Evolutionary conservation across 2,888 invertebrate genomes (phyloP).

Genomic region (Selenia dentaria): DNA sequence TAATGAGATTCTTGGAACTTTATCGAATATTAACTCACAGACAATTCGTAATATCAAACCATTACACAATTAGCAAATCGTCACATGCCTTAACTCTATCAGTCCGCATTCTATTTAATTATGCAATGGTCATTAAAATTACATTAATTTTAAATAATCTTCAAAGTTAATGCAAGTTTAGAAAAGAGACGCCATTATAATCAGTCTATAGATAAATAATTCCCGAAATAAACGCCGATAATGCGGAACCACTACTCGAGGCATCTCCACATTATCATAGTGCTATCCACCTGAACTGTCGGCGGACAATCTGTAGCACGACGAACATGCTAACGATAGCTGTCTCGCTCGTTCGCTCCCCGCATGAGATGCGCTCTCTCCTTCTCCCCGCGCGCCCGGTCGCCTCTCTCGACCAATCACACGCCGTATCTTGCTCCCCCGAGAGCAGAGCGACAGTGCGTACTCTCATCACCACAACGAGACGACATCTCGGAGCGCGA

Average conservation of each 20-base stretch:
- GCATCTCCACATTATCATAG: slow-evolving; percentile 79
- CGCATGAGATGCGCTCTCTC: slow-evolving; percentile 74
- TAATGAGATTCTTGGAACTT: slow-evolving; percentile 33
- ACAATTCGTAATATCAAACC: slow-evolving; percentile 18
- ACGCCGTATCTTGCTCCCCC: slow-evolving; percentile 82
- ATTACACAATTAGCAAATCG: slow-evolving; percentile 32
- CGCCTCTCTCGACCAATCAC: slow-evolving; percentile 80
- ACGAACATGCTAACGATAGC: slow-evolving; percentile 71
- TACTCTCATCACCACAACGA: slow-evolving; percentile 81
- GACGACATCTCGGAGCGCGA: slow-evolving; percentile 80
- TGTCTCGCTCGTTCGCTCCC: slow-evolving; percentile 68
- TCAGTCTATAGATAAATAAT: slow-evolving; percentile 7
- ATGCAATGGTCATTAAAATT: slow-evolving; percentile 15
- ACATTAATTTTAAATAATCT: not conserved
- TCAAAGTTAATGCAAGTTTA: not conserved
- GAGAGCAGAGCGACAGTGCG: slow-evolving; percentile 84
- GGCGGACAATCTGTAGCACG: slow-evolving; percentile 71
- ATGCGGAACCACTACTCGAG: slow-evolving; percentile 39
- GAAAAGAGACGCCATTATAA: slow-evolving; percentile 1
- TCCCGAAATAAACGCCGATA: slow-evolving; percentile 26
- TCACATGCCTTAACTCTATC: slow-evolving; percentile 10
- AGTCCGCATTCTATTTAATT: slow-evolving; percentile 14
- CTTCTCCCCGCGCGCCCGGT: slow-evolving; percentile 71
- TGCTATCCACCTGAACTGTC: slow-evolving; percentile 76
- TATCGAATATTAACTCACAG: slow-evolving; percentile 35